Base-by-base conservation (phyloP, 2,113 vertebrate genomes). In the Boleophthalmus pectinirostris region DNA sequence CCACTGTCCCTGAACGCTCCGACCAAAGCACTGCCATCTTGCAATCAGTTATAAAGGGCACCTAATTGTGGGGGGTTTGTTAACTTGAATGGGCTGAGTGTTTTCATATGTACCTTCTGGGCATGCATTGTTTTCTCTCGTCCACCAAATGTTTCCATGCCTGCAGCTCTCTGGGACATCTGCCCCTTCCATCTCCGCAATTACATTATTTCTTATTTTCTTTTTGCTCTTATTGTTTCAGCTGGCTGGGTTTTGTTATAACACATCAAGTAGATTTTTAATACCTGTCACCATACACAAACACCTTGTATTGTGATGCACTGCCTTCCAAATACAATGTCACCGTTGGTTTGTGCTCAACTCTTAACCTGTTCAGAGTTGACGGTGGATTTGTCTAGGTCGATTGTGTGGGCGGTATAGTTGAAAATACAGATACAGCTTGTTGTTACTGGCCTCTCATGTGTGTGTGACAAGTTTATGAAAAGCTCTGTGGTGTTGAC, bases 81-180 rank as follows among this genome's bases (percentile, higher is more conserved):
- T 82, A 79, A 78, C 71, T 82, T 78, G 66, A 29, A 16, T 45
- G n/a, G 66, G 53, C 67, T 72, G 25, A 64, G 4, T 69, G 43
- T 85, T 87, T 81, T 78, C 54, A 47, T 86, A 21, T 68, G 53
- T 66, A 53, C 75, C 79, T 64, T 57, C 79, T 73, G 77, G 79
- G 74, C 21, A 70, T 57, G 80, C 66, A 71, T 78, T 74, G 74
- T 88, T 82, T 80, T 75, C 23, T 46, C 68, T 85, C 63, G 66
- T 67, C 66, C 65, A 82, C 73, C 69, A 67, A 85, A 83, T 82
- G 76, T 57, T 79, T 80, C 66, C 35, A 23, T 0, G 78, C 81
- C 85, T 77, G 70, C 69, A 81, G 86, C 81, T 72, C 73, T 78
- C 70, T 69, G 75, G 69, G 86, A 82, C 85, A 74, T 88, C 82